A percentile compares a stretch with the other conserved stretches of the same genome.
Conservation (phyloP, 2,888 invertebrate genomes). For the Cryptosula pallasiana region DNA sequence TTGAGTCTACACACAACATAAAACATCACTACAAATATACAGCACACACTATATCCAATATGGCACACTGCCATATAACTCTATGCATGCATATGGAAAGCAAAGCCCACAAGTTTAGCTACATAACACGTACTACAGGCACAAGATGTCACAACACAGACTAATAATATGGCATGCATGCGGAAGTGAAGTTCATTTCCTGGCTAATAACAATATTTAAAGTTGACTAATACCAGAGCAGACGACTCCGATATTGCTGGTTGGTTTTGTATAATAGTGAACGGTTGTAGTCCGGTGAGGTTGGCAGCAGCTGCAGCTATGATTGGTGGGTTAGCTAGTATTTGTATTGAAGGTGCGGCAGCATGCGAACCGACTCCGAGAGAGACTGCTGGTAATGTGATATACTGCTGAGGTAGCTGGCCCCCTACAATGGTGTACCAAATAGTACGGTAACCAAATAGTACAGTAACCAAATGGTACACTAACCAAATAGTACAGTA, state of each 20-base stretch:
- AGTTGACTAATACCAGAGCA: background rate
- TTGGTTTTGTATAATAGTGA: slow-evolving; percentile 9
- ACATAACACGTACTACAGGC: too few relatives aligned
- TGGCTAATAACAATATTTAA: too few relatives aligned
- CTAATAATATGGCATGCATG: too few relatives aligned
- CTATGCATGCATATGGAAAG: too few relatives aligned
- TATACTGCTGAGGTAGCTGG: background rate
- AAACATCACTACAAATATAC: background rate
- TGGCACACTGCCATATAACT: too few relatives aligned
- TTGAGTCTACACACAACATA: background rate
- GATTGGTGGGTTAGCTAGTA: slow-evolving; percentile 5
- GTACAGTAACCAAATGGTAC: too few relatives aligned
- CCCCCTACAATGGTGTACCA: background rate
- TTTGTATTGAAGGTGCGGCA: background rate
- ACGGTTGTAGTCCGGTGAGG: slow-evolving; percentile 8
- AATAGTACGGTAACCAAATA: too few relatives aligned
- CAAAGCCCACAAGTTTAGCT: too few relatives aligned
- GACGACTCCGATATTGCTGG: background rate
- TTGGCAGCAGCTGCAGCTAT: slow-evolving; percentile 17
- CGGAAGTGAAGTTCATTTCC: too few relatives aligned
- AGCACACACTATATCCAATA: background rate
- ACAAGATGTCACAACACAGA: too few relatives aligned
- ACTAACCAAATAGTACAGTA: too few relatives aligned
- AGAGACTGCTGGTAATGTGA: background rate
- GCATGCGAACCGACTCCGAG: background rate